Evolutionary conservation across 2,888 invertebrate genomes (phyloP).

Genomic region (Dinocampus coccinellae): DNA sequence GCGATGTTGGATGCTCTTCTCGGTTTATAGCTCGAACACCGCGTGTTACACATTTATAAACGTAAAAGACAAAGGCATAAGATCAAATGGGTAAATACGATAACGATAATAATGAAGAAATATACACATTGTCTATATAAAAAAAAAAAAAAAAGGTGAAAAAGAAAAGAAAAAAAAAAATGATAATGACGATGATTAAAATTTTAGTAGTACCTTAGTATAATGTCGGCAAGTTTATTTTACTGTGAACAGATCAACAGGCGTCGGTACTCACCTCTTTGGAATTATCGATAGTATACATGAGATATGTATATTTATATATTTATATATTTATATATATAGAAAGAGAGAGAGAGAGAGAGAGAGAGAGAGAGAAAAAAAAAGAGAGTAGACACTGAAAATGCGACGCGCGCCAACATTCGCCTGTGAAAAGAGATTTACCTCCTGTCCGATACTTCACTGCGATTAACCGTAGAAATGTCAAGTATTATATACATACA

Average conservation of each 20-base stretch:
- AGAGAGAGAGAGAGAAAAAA: no score
- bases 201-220: conserved; percentile 1
- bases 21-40: not conserved
- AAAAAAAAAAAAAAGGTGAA: not conserved
- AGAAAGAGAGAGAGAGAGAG: no score
- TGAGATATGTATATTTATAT: conserved; percentile 21
- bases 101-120: not conserved
- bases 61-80: not conserved
- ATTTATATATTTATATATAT: conserved; percentile 5
- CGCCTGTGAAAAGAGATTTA: not conserved
- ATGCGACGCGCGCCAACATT: not conserved
- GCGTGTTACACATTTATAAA: not conserved
- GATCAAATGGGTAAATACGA: not conserved
- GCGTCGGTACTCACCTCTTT: conserved; percentile 46
- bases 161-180: no score
- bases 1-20: conserved; percentile 9
- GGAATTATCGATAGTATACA: conserved; percentile 46
- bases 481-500: not conserved
- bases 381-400: not conserved
- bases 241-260: conserved; percentile 53
- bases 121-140: not conserved
- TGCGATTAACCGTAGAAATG: conserved; percentile 6
- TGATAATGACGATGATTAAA: no score
- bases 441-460: conserved; percentile 6
- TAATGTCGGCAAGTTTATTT: not conserved